A percentile compares a stretch with the other conserved stretches of the same genome.
Evolutionary conservation across 2,888 invertebrate genomes (phyloP).

Genomic region (Eupithecia dodoneata): DNA sequence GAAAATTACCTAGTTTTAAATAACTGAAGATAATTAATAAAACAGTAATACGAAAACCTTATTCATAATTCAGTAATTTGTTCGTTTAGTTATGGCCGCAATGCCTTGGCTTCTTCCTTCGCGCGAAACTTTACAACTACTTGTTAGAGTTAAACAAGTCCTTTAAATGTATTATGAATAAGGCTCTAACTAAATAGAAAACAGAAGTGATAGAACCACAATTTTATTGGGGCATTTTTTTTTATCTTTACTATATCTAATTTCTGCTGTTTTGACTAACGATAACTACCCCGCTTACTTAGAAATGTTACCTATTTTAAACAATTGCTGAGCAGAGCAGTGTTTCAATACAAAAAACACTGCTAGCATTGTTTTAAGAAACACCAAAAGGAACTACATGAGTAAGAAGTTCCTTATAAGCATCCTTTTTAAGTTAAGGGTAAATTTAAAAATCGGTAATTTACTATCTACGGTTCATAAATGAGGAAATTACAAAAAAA

Average conservation of each 20-base stretch:
- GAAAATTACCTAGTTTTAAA: background rate
- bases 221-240: slow-evolving; percentile 4
- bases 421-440: background rate
- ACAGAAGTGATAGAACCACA: background rate
- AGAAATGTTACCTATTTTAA: background rate
- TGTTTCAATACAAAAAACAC: background rate
- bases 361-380: background rate
- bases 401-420: background rate
- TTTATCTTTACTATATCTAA: background rate
- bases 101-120: background rate
- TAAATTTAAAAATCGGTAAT: background rate
- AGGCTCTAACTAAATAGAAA: background rate
- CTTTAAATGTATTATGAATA: background rate
- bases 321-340: background rate
- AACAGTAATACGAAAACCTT: background rate
- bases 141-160: background rate
- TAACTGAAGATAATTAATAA: background rate
- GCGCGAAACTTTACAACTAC: background rate
- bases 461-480: background rate
- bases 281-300: background rate
- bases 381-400: background rate
- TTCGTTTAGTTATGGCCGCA: background rate
- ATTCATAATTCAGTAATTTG: slow-evolving; percentile 1
- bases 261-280: background rate
- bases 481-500: background rate